Evolutionary conservation across 1,140 invertebrate genomes (phyloP).

Genomic region (Melanaphis sacchari): DNA sequence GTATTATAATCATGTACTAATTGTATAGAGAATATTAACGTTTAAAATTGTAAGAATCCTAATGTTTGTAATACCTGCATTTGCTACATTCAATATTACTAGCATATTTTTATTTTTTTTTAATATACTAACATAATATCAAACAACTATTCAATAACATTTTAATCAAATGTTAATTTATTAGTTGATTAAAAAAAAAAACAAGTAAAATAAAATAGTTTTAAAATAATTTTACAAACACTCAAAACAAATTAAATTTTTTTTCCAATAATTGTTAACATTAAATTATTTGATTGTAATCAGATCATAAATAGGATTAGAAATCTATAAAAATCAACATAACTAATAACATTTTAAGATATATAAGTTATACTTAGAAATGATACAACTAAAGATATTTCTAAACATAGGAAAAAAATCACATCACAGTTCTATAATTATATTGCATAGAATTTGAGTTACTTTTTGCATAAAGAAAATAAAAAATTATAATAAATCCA

Average conservation of each 20-base stretch:
- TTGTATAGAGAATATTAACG: no score
- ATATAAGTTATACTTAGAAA: not conserved
- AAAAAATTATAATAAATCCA: not conserved
- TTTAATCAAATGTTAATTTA: not conserved
- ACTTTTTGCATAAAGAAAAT: not conserved
- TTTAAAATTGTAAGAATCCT: no score
- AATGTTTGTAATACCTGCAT: no score
- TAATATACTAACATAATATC: not conserved
- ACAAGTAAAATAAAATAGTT: not conserved
- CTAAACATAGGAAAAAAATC: not conserved
- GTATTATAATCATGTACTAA: no score
- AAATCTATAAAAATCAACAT: not conserved
- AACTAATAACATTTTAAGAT: not conserved
- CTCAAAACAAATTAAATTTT: not conserved
- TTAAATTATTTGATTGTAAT: not conserved
- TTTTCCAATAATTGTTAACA: not conserved
- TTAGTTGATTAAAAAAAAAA: not conserved
- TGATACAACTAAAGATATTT: not conserved
- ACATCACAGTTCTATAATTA: constrained; percentile 16
- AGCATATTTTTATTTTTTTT: not conserved
- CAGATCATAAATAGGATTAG: not conserved
- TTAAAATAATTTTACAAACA: not conserved
- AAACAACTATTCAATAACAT: not conserved
- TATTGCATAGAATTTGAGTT: not conserved
- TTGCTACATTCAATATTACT: no score